Base-by-base conservation (phyloP, 2,888 invertebrate genomes). In the Tuta absoluta region DNA sequence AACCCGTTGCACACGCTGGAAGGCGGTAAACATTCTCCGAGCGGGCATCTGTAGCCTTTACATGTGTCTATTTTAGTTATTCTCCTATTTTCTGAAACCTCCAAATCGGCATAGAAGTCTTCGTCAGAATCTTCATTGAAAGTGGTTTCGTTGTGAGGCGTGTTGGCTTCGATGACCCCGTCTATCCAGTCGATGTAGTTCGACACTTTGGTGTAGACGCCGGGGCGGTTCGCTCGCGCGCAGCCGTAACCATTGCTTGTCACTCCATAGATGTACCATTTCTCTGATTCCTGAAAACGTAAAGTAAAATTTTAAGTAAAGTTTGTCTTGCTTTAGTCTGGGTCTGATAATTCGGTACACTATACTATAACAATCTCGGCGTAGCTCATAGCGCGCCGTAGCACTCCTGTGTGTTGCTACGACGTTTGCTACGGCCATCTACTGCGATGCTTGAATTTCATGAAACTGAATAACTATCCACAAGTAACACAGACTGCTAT, bases 201-300 rank as follows among this genome's bases (percentile, higher is more conserved):
- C 38, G 94, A 92, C 11, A 96, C 95, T 84, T 96, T 96, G 0
- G 96, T 96, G 86, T 96, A 96, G 56, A 96, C 95, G 45, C 96
- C 96, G 17, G 96, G 96, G 8, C 96, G 89, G 77, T 95, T 95
- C 0, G 95, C 95, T 69, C 96, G 89, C 0, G 96, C 96, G 81
- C 96, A 96, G 0, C 96, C 96, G 78, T 95, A 95, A 0, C 96
- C 96, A 77, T 96, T 96, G 71, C 95, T 95, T 0, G 96, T 96
- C 12, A 96, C 95, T 11, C 96, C 95, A 78, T 89, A 87, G 65
- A 92, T 86, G 74, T 88, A 91, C 91, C 92, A 92, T 69, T 86
- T 84, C 68, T 87, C 91, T 3, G 87, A 85, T 70, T 92, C 92
- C 92, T 92, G 80, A 1, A 75, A 72, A 37, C 11, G 48, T 37